Evolutionary conservation across 2,888 invertebrate genomes (phyloP).

Genomic region (Trichacis sp.): DNA sequence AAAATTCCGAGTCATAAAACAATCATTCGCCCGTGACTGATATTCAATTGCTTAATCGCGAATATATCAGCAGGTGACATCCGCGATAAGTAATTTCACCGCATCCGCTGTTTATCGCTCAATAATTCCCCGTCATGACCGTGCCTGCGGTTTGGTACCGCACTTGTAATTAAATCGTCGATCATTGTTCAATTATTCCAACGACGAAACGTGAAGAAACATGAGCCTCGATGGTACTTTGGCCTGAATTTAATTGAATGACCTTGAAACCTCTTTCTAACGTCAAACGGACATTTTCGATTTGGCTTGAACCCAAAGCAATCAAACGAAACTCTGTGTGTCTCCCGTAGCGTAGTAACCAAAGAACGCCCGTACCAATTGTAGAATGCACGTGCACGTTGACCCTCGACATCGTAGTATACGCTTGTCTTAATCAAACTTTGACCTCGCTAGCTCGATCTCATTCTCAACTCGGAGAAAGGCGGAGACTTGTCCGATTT

Average conservation of each 20-base stretch:
- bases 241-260: background rate
- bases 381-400: constrained; percentile 39
- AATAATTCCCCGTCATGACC: background rate
- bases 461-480: constrained; percentile 92
- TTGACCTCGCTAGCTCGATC: constrained; percentile 83
- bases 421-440: constrained; percentile 63
- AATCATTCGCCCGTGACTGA: background rate
- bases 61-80: background rate
- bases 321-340: constrained; percentile 6
- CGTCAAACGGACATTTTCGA: constrained; percentile 9
- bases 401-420: constrained; percentile 50
- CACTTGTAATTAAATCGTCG: background rate
- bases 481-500: constrained; percentile 97
- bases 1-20: background rate
- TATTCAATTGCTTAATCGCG: background rate
- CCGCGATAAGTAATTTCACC: background rate
- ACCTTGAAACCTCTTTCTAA: background rate
- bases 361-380: background rate
- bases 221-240: too few relatives aligned
- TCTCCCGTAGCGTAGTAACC: background rate
- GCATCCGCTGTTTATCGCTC: background rate
- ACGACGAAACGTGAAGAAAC: background rate
- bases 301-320: constrained; percentile 8
- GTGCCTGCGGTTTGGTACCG: background rate
- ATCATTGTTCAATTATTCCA: background rate